Base-by-base conservation (phyloP, 2,888 invertebrate genomes). In the Synanthedon andrenaeformis region DNA sequence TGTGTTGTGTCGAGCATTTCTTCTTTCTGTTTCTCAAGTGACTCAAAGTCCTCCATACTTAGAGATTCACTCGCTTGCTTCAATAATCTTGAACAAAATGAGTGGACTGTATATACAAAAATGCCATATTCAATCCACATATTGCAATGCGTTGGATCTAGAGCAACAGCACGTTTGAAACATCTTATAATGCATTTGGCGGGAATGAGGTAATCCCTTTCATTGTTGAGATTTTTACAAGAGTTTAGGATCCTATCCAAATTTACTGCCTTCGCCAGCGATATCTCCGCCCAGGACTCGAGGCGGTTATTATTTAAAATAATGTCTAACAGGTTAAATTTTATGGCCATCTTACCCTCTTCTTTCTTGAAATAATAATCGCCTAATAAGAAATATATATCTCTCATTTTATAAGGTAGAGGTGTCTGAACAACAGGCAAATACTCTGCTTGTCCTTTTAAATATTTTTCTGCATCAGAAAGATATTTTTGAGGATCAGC, bases 271-370 rank as follows among this genome's bases (percentile, higher is more conserved):
- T 92, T 92, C 0, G 94, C 92, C 57, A 98, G 86, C 0, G 96
- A 96, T 73, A 97, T 90, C 53, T 95, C 94, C 1, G 97, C 96
- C 98, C 98, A 98, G 0, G 98, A 95, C 81, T 97, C 96, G 56
- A 97, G 90, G 52, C 97, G 89, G 53, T 89, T 84, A 1, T 92
- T 94, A 76, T 94, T 94, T 41, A 95, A 89, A 59, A 94, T 92
- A 23, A 98, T 85, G 79, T 98, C 98, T 63, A 93, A 83, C 54
- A 92, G 89, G 72, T 96, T 97, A 76, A 93, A 96, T 67, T 93
- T 92, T 3, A 94, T 89, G 11, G 96, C 94, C 70, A 91, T 90
- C 35, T 83, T 80, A 61, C 89, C 91, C 62, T 96, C 95, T 63
- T 93, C 92, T 69, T 92, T 94, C 78, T 98, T 98, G 69, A 97